Evolutionary conservation across 2,797 vertebrate genomes (phyloP), one percentile per base, ranked within the genome.

Genomic region (Etheostoma perlongum): DNA sequence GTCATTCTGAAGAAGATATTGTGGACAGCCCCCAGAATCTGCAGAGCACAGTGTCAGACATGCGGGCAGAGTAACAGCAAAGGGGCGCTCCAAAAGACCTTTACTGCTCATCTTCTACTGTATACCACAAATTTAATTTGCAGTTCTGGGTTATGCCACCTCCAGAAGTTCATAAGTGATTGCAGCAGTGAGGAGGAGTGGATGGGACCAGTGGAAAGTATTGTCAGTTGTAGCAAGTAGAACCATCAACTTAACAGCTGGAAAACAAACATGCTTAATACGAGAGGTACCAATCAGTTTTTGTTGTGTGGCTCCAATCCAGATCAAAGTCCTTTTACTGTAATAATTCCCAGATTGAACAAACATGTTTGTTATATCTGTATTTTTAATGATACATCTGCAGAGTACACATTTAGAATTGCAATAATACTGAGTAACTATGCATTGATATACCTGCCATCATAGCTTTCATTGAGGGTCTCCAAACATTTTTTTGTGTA

Each of bases 41-140:
- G 55, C 68, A 64, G 44, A 83, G 58, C 52, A 57, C 6, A 42
- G 55, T 61, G 33, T 81, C 54, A 65, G 47, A 52, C 21, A 64
- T 30, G 40, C 64, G 52, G 58, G 58, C 69, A 57, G 78, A 66
- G 64, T 78, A 70, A 76, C 48, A 83, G 51, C 65, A 64, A 63
- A 78, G 14, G 23, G n/a, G 3, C 0, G 15, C 55, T 19, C 21
- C 11, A 59, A 62, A 63, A 77, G 71, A 85, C 66, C 25, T 85
- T 80, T 83, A 40, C 64, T 71, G 48, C 68, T 70, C 65, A 63
- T 85, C 68, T 44, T 70, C 59, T 65, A 73, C 74, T 65, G 53
- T 85, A 47, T n/a, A 60, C 51, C 36, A 30, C 40, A 81, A 46
- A 79, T 84, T 67, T 72, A 0, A 52, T 72, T 74, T 79, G 61